phyloP scores from a whole-genome alignment of 2,888 invertebrate genomes.

The Ypsolopha scabrella region DNA sequence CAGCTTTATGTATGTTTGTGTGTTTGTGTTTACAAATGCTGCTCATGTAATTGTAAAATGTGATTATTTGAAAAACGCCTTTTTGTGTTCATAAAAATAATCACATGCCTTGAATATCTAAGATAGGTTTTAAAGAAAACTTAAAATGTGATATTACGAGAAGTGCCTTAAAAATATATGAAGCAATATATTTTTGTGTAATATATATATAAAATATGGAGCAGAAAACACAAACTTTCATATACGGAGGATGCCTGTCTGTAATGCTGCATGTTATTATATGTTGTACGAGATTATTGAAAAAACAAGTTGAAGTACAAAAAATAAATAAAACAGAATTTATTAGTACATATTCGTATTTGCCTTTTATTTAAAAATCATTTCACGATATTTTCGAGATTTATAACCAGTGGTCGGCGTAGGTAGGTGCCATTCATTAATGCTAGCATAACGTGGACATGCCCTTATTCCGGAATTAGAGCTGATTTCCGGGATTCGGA shows the following conservation, averaged over 20 bases:
- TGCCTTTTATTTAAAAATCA: constrained; percentile 36
- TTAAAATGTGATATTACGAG: constrained; percentile 4
- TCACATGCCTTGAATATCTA: constrained; percentile 1
- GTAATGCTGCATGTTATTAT: constrained; percentile 24
- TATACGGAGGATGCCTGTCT: constrained; percentile 34
- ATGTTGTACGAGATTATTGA: constrained; percentile 56
- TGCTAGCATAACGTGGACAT: too few relatives aligned
- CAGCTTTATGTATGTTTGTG: too few relatives aligned
- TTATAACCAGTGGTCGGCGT: too few relatives aligned
- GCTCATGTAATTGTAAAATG: too few relatives aligned
- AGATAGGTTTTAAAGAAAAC: not conserved
- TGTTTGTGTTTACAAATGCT: too few relatives aligned
- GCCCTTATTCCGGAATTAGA: too few relatives aligned
- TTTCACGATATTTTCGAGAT: not conserved
- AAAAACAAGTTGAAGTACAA: constrained; percentile 56
- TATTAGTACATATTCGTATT: constrained; percentile 34
- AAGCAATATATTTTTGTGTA: not conserved
- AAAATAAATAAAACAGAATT: constrained; percentile 42
- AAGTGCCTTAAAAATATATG: constrained; percentile 2
- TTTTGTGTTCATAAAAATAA: not conserved
- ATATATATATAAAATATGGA: not conserved
- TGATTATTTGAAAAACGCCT: too few relatives aligned
- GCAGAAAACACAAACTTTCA: constrained; percentile 21
- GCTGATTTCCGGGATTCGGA: too few relatives aligned
- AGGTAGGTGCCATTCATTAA: too few relatives aligned